Base-by-base conservation (phyloP, 2,888 invertebrate species). In the Cancer borealis region DNA sequence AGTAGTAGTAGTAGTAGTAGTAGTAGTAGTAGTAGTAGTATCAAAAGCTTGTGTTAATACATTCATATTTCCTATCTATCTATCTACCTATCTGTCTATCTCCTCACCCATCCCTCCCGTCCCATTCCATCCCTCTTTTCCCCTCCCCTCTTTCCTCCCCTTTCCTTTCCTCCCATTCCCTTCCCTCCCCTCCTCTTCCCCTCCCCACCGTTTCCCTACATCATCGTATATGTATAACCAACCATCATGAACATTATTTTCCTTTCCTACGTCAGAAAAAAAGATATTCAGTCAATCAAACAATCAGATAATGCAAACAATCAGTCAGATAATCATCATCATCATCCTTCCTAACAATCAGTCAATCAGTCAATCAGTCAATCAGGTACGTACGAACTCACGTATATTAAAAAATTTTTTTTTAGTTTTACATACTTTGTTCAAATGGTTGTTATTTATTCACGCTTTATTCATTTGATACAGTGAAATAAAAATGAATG, bases 11-110 rank as follows among this genome's bases (percentile, higher is more conserved):
- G 87, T 87, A 87, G 87, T 87, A 87, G 30, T 87, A 87, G 3
- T 92, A 92, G 5, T 92, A 92, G 66, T 92, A 92, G 66, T 79
- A 92, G 46, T 92, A 92, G 46, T 92, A 92, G 46, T 92, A 92
- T n/a, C 87, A 92, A 46, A 46, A 92, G 21, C 21, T 92, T 45
- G 73, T 92, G 84, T 5, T 92, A 79, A 17, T 84, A 92, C 39
- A 12, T 73, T 54, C 54, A 14, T 17, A 14, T 17, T 54, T 17
- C 17, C 54, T 54, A 10, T 54, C 3, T 54, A 10, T 54, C 54
- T 54, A 10, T 54, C 54, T 54, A 10, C 17, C 54, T 54, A 10
- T 54, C 54, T 1, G 0, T 3, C 54, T 54, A 5, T 54, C 54
- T 3, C 54, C 17, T 17, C 17, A 10, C 17, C 54, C n/a, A 8